Evolutionary conservation across 2,888 invertebrate genomes (phyloP).

Genomic region (Macaria liturata): DNA sequence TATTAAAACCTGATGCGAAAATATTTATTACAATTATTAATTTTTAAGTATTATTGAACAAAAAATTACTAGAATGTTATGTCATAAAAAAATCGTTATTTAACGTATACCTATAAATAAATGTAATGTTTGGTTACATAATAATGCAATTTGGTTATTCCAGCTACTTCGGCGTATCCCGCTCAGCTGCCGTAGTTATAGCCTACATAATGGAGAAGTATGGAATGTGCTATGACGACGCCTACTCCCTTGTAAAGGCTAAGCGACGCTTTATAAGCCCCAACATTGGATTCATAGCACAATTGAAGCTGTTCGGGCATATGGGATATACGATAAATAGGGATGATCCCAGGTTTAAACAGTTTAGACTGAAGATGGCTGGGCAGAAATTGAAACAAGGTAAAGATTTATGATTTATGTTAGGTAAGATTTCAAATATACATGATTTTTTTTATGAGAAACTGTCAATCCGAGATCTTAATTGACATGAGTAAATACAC

Average conservation of each 20-base stretch:
- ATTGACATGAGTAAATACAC: no score
- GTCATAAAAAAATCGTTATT: no score
- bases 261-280: slow-evolving; percentile 89
- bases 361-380: slow-evolving; percentile 90
- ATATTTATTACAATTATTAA: no score
- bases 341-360: slow-evolving; percentile 88
- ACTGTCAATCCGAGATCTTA: no score
- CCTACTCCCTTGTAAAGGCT: slow-evolving; percentile 86
- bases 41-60: no score
- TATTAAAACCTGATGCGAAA: no score
- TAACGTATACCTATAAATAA: no score
- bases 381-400: slow-evolving; percentile 91
- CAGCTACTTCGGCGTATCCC: slow-evolving; percentile 94
- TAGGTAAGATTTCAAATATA: no score
- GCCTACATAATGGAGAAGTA: slow-evolving; percentile 95
- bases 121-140: no score
- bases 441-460: no score
- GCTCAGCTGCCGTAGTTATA: slow-evolving; percentile 94
- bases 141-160: slow-evolving; percentile 27
- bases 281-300: slow-evolving; percentile 91
- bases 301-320: slow-evolving; percentile 89
- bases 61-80: no score
- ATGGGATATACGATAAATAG: slow-evolving; percentile 90
- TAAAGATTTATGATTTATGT: no score
- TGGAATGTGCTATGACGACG: slow-evolving; percentile 87